phyloP scores from a whole-genome alignment of 2,888 invertebrate genomes.

The Volucella inflata region DNA sequence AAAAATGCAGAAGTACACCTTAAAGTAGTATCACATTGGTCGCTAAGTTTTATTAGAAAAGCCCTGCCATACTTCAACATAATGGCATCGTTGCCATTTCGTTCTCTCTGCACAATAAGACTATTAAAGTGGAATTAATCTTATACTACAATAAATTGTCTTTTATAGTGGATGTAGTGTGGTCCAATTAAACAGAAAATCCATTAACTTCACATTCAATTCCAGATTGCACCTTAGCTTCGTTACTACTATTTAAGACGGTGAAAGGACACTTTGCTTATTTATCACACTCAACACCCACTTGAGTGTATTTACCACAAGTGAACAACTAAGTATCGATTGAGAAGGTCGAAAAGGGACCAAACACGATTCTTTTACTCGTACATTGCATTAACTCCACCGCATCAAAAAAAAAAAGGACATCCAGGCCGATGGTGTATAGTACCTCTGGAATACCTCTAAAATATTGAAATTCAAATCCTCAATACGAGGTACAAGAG shows the following conservation, averaged over 20 bases:
- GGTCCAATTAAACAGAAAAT: conserved; percentile 53
- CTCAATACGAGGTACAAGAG: conserved; percentile 35
- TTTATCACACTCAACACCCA: conserved; percentile 35
- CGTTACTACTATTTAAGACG: not conserved
- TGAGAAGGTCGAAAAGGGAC: conserved; percentile 5
- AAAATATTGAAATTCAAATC: conserved; percentile 69
- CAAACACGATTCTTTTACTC: conserved; percentile 25
- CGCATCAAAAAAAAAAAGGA: conserved; percentile 10
- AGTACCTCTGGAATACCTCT: conserved; percentile 7
- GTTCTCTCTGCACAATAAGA: not conserved
- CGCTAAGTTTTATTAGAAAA: conserved; percentile 39
- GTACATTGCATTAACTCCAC: conserved; percentile 45
- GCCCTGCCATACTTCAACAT: not conserved
- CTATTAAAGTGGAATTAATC: conserved; percentile 67
- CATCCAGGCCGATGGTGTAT: conserved; percentile 1
- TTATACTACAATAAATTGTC: conserved; percentile 12
- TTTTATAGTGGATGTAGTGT: not conserved
- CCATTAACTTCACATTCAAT: conserved; percentile 44
- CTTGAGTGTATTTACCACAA: conserved; percentile 41
- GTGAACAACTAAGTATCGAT: conserved; percentile 56
- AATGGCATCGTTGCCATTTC: not conserved
- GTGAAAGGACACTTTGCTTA: conserved; percentile 7
- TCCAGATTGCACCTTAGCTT: not conserved
- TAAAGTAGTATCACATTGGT: conserved; percentile 15
- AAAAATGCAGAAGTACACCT: not conserved